Base-by-base conservation (phyloP, 2,888 invertebrate genomes). In the Tenthredo distinguenda region DNA sequence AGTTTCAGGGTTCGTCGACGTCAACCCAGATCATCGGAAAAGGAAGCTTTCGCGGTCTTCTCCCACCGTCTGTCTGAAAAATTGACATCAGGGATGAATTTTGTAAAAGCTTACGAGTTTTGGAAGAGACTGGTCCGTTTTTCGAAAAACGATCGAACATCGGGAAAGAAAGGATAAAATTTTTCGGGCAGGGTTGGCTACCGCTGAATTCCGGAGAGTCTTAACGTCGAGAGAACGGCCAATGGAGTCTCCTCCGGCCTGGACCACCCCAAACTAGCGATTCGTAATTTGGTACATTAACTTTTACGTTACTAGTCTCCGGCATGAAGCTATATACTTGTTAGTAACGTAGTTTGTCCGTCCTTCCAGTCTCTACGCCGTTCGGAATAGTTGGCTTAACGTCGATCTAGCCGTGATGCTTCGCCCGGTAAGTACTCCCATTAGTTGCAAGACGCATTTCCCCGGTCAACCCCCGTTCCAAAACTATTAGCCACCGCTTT, bases 221-320 rank as follows among this genome's bases (percentile, higher is more conserved):
- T 77, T 50, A 37, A 62, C 62, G 9, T 21, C 37, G 62, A 62
- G 40, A 62, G 26, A 26, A 40, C 37, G 40, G 81, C 37, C 18
- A 81, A 40, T 62, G 62, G 62, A 77, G 77, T 58, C 40, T 62
- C 40, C n/a, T 18, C 3, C 37, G 40, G 58, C 62, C 81, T 21
- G 15, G 18, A 26, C 62, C 81, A 37, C 50, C 58, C 79, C 58
- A 81, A 81, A 81, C 58, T n/a, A 40, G 81, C 81, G 40, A 81
- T 81, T 81, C 90, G 89, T 88, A 89, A 88, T 90, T 90, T 89
- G 91, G 89, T 90, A 90, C 91, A 90, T 91, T 91, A 91, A 91
- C 91, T 91, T 91, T 91, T 91, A 91, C 89, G 90, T 89, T 88
- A 88, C 89, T 87, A 88, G 89, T 87, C 89, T 88, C 87, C 86